A percentile compares a stretch with the other conserved stretches of the same genome.
Conservation (phyloP, 2,888 invertebrate species). For the Acanthosoma haemorrhoidale region DNA sequence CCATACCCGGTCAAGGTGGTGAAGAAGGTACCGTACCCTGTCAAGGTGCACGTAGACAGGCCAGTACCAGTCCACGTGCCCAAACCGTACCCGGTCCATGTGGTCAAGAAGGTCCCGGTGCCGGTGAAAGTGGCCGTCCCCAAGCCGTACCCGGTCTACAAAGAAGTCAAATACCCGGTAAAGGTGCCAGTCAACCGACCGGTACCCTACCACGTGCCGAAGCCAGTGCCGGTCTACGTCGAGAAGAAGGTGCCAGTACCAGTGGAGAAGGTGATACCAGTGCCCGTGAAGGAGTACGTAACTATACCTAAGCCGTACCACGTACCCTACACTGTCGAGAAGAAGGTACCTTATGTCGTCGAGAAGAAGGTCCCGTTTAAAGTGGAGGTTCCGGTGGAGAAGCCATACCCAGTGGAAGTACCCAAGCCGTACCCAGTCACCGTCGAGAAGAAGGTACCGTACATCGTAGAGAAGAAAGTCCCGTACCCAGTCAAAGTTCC, state of each 20-base stretch:
- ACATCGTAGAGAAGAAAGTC: constrained; percentile 35
- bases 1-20: constrained; percentile 42
- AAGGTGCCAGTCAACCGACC: constrained; percentile 41
- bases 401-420: constrained; percentile 37
- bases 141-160: constrained; percentile 41
- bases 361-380: constrained; percentile 32
- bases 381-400: constrained; percentile 38
- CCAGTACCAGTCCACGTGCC: constrained; percentile 41
- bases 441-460: constrained; percentile 39
- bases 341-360: constrained; percentile 35
- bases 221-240: constrained; percentile 41
- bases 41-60: constrained; percentile 41
- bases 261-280: constrained; percentile 33
- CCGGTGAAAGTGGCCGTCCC: constrained; percentile 41
- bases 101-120: constrained; percentile 41
- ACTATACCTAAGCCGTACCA: constrained; percentile 36
- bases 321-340: constrained; percentile 38
- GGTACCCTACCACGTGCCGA: constrained; percentile 40
- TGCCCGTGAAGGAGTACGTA: constrained; percentile 38
- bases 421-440: constrained; percentile 39
- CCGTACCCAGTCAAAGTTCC: constrained; percentile 39
- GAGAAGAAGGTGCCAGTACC: constrained; percentile 38
- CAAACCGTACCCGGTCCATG: constrained; percentile 42
- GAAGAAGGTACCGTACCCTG: constrained; percentile 42
- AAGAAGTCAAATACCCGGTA: constrained; percentile 40